A percentile compares a stretch with the other conserved stretches of the same genome.
Evolutionary conservation across 2,797 vertebrate species (phyloP).

Genomic region (Paguma larvata): DNA sequence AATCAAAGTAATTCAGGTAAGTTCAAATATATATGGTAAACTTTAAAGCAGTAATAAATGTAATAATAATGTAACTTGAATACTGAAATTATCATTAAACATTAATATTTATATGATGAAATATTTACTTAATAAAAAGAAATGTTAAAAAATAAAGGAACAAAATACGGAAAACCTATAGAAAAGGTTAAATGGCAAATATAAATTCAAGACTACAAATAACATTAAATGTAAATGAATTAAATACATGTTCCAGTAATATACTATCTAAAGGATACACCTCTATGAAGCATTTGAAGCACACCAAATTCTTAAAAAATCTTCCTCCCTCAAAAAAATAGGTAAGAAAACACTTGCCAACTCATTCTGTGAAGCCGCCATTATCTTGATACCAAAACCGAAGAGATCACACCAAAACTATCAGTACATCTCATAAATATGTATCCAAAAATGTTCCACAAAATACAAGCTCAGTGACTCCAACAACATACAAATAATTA

Average conservation of each 20-base stretch:
- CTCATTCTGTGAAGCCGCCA: neutral
- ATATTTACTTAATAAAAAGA: neutral
- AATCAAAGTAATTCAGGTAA: neutral
- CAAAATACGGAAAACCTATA: neutral
- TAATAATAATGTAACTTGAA: neutral
- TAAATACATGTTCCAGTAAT: neutral
- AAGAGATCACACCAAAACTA: neutral
- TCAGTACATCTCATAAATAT: neutral
- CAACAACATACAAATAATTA: neutral
- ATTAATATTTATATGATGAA: neutral
- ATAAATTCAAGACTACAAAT: neutral
- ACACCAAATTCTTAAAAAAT: neutral
- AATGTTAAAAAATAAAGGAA: neutral
- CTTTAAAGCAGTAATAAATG: neutral
- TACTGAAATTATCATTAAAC: neutral
- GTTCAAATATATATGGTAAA: neutral
- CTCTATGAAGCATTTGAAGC: neutral
- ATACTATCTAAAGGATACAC: neutral
- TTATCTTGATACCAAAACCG: neutral
- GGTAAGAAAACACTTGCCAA: neutral
- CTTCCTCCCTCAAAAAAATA: neutral
- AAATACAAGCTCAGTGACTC: neutral
- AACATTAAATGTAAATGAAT: neutral
- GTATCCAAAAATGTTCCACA: neutral
- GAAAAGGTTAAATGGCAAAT: neutral